Conservation (phyloP, 2,888 invertebrate genomes). For the Lasioglossum oenotherae region DNA sequence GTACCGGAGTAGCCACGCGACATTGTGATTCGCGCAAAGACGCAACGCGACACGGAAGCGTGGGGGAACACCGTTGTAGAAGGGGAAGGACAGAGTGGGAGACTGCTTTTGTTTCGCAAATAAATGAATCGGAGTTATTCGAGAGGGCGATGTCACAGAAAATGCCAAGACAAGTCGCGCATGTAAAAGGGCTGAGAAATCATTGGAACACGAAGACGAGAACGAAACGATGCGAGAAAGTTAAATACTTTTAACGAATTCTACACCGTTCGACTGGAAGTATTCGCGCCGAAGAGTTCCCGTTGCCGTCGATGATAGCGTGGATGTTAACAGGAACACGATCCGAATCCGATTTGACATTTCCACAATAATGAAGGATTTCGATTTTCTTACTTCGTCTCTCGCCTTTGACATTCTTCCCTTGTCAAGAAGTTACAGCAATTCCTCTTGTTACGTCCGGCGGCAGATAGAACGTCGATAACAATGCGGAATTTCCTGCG, state of each 20-base stretch:
- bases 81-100: too few species aligned
- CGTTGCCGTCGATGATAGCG: not conserved
- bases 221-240: not conserved
- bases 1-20: too few species aligned
- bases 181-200: not conserved
- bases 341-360: not conserved
- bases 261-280: not conserved
- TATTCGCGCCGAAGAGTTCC: not conserved
- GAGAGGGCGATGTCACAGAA: not conserved
- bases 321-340: not conserved
- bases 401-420: not conserved
- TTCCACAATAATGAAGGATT: not conserved
- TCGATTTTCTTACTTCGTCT: not conserved
- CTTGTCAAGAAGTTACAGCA: not conserved
- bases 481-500: constrained; percentile 3
- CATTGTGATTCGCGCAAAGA: too few species aligned
- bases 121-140: not conserved
- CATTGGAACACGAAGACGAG: not conserved
- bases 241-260: not conserved
- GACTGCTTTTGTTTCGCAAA: not conserved
- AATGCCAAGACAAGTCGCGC: not conserved
- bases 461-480: constrained; percentile 6
- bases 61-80: too few species aligned
- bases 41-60: too few species aligned
- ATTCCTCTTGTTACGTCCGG: constrained; percentile 1